Base-by-base conservation (phyloP, 1,140 invertebrate species). In the Nomia melanderi region DNA sequence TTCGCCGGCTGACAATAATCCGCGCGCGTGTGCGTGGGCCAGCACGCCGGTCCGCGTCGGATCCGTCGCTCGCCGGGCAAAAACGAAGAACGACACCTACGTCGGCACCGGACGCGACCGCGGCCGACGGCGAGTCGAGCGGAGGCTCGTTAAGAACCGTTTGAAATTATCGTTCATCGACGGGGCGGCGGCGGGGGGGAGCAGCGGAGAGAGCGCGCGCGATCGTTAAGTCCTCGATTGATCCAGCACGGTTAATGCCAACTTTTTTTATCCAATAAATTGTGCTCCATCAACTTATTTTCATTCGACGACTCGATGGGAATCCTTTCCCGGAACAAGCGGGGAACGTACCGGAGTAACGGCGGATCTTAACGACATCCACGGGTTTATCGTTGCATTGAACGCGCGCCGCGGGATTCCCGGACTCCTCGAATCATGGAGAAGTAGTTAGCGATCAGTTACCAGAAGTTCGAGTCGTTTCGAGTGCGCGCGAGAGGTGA, bases 1-100 rank as follows among this genome's bases (percentile, higher is more conserved):
- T 85, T 86, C 71, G 74, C 77, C n/a, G 73, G 76, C 77, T 80
- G 82, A 83, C 83, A 78, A 85, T 87, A 84, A 88, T 88, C 80
- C 82, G 77, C 56, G 76, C 29, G 25, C 36, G 81, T 81, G 47
- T 5, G 20, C n/a, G 0, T 83, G 65, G 77, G 70, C 80, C 70
- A 74, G 75, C 33, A 54, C 71, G 72, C n/a, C n/a, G n/a, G n/a
- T n/a, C 83, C 84, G 83, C 81, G 86, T 86, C 88, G 0, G 88
- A 89, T 76, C 79, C 83, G 80, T 84, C 82, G 76, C 75, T 67
- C 66, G 29, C 75, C 60, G 41, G 62, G 69, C 75, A 29, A 39
- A 44, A 72, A 8, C 41, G 59, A 17, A n/a, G 23, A 31, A 62
- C 50, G 41, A 72, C 76, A 63, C 60, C 39, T 57, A 50, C 31